Conservation (phyloP, 2,888 invertebrate species). For the Lobophora halterata region DNA sequence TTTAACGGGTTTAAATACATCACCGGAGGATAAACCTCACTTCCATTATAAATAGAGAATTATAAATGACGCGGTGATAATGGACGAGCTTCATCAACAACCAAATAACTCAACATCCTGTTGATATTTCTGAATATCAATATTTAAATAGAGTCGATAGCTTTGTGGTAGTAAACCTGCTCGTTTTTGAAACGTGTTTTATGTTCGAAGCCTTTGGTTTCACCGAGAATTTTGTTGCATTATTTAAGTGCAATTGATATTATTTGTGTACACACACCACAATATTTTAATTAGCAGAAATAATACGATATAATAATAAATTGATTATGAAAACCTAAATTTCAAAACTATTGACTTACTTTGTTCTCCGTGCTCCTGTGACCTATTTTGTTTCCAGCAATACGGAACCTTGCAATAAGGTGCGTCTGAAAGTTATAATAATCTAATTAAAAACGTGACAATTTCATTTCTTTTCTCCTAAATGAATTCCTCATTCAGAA, state of each 20-base stretch:
- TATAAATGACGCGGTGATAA: constrained; percentile 2
- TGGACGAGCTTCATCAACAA: constrained; percentile 7
- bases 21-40: background rate
- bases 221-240: too few species aligned
- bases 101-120: constrained; percentile 5
- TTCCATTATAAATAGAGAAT: constrained; percentile 1
- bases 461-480: constrained; percentile 1
- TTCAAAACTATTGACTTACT: too few species aligned
- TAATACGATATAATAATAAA: too few species aligned
- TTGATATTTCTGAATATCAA: constrained; percentile 3
- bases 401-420: background rate
- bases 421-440: constrained; percentile 3
- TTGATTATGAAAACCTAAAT: too few species aligned
- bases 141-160: constrained; percentile 3
- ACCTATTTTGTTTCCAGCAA: background rate
- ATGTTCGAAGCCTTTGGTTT: background rate
- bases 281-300: too few species aligned
- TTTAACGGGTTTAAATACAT: background rate
- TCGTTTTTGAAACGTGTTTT: constrained; percentile 2
- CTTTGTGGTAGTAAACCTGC: constrained; percentile 5
- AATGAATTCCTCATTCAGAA: constrained; percentile 11
- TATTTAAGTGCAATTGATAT: too few species aligned
- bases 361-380: too few species aligned
- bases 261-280: too few species aligned
- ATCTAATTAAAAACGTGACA: constrained; percentile 10